phyloP scores from a whole-genome alignment of 2,113 vertebrate species.

The Campylomormyrus tamandua region DNA sequence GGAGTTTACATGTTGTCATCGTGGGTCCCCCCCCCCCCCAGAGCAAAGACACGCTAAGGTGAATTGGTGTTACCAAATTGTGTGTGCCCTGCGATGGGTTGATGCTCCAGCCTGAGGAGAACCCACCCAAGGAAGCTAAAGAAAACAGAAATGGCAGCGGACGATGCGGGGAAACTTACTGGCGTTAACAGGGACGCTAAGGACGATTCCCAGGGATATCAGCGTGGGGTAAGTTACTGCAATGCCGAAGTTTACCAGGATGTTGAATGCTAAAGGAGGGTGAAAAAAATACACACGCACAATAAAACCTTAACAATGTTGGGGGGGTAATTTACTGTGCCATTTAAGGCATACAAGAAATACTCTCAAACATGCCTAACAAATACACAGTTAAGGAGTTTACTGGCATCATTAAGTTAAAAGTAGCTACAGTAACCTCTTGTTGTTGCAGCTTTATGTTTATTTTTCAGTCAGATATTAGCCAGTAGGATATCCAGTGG shows the following conservation, averaged over 20 bases:
- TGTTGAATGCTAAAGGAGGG: constrained; percentile 79
- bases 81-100: not conserved
- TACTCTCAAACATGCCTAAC: not conserved
- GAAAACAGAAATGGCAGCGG: not conserved
- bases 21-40: too few relatives aligned
- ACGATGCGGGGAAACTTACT: constrained; percentile 60
- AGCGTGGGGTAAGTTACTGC: constrained; percentile 87
- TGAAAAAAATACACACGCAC: constrained; percentile 23
- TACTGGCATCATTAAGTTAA: not conserved
- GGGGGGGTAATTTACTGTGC: not conserved
- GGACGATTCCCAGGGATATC: constrained; percentile 89
- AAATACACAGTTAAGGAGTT: not conserved
- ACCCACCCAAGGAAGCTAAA: not conserved
- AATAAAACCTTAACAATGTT: not conserved
- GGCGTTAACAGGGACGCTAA: constrained; percentile 92
- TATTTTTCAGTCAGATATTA: not conserved
- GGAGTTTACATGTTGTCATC: too few relatives aligned
- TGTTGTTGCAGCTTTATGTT: not conserved
- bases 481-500: not conserved
- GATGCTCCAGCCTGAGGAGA: not conserved
- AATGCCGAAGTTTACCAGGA: constrained; percentile 92
- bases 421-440: not conserved
- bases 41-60: too few relatives aligned
- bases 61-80: too few relatives aligned
- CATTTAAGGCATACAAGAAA: not conserved